Base-by-base conservation (phyloP, 2,113 vertebrate species). In the Phrynosoma platyrhinos region DNA sequence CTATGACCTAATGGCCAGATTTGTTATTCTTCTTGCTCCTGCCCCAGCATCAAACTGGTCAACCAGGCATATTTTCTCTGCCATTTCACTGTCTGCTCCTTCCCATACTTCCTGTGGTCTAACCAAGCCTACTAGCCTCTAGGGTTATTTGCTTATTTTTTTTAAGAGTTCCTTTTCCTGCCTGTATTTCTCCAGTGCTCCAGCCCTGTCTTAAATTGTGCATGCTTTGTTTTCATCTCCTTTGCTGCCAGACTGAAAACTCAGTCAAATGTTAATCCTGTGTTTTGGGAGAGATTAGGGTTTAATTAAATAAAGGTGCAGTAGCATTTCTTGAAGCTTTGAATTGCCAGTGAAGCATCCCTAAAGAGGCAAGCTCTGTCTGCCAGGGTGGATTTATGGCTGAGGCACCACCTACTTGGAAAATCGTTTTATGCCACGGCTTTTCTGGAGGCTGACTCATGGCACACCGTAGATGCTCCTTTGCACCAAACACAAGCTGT, bases 11-110 rank as follows among this genome's bases (percentile, higher is more conserved):
- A 72, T 76, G 90, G 14, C 66, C 2, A 84, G 77, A n/a, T 32
- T 0, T 0, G 0, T 66, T 0, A 0, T 0, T 0, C 69, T 12
- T 89, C 64, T 0, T 4, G 62, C 30, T 78, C 58, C 81, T 53
- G 81, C 13, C 0, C 1, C 0, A 0, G n/a, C 78, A n/a, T 87
- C 86, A 0, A 0, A 9, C 52, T 12, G 88, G 82, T 91, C 89
- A 78, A 2, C 0, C 36, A 68, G n/a, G 27, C 75, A 53, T 76
- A 78, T 62, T 21, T 47, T 79, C 58, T 68, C 7, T 40, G 55
- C 83, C 0, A 0, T 71, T 25, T 16, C 79, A 0, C 7, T 3
- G 74, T 0, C 32, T 36, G 69, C 76, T 89, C 62, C 52, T 76
- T 77, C 72, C 68, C 71, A 52, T 64, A 64, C 13, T 69, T 71